These are phyloP conservation scores for Thomomys bottae DNA, from an alignment of 2,113 vertebrate genomes.

Conservation along the genomic window DNA sequence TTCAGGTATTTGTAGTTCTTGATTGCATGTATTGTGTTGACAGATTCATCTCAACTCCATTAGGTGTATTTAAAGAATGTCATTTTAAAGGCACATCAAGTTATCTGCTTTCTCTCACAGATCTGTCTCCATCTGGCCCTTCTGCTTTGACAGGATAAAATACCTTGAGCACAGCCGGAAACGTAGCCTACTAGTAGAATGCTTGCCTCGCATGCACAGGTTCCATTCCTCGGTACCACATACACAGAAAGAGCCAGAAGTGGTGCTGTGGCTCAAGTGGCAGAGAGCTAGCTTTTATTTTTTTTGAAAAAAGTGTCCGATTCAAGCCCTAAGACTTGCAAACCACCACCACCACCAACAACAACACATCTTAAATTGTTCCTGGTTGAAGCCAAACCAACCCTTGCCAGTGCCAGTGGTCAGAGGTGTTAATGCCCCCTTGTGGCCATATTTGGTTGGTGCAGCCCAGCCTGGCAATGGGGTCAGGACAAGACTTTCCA, in stretches of 20 bases:
- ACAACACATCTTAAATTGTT: no score
- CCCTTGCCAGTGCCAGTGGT: neutral
- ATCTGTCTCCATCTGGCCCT: slow-evolving; percentile 44
- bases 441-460: slow-evolving; percentile 41
- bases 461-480: neutral
- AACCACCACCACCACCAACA: no score
- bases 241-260: no score
- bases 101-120: slow-evolving; percentile 22
- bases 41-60: neutral
- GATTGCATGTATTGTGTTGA: no score
- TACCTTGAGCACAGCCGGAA: neutral
- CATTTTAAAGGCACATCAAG: slow-evolving; percentile 32
- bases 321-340: no score
- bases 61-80: neutral
- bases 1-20: no score
- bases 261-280: no score
- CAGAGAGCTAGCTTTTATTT: no score
- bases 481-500: neutral
- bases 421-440: slow-evolving; percentile 1
- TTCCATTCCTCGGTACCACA: no score
- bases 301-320: no score
- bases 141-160: slow-evolving; percentile 4
- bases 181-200: no score
- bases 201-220: no score
- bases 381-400: neutral